Evolutionary conservation across 2,888 invertebrate genomes (phyloP).

Genomic region (Magallana nippona): DNA sequence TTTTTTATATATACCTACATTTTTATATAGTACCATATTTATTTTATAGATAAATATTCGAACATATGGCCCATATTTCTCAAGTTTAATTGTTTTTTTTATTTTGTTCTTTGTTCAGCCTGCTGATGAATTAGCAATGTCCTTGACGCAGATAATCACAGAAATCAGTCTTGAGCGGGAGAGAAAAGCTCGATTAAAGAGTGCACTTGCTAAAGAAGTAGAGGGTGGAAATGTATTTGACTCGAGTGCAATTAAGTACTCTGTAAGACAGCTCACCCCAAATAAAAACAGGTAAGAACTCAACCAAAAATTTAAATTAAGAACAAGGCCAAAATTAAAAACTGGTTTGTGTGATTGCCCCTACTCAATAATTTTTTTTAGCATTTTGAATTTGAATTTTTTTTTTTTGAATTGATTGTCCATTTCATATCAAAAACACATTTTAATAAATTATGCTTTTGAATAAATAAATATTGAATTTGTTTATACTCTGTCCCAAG

Average conservation of each 20-base stretch:
- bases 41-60: background rate
- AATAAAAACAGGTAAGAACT: constrained; percentile 41
- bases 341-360: no score
- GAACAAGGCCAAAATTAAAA: no score
- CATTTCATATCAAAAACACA: no score
- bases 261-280: constrained; percentile 66
- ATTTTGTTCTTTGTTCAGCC: constrained; percentile 56
- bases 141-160: constrained; percentile 63
- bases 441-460: no score
- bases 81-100: background rate
- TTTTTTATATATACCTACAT: background rate
- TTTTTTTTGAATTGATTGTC: no score
- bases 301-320: no score
- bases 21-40: background rate
- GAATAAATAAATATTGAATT: no score
- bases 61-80: background rate
- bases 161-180: constrained; percentile 58
- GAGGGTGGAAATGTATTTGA: constrained; percentile 67
- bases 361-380: no score
- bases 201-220: constrained; percentile 50
- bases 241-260: constrained; percentile 68
- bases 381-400: no score
- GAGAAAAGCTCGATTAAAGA: constrained; percentile 50
- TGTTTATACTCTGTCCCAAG: no score
- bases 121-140: constrained; percentile 61